Evolutionary conservation across 2,888 invertebrate genomes (phyloP), one percentile per base, ranked within the genome.

Genomic region (Steinernema carpocapsae): DNA sequence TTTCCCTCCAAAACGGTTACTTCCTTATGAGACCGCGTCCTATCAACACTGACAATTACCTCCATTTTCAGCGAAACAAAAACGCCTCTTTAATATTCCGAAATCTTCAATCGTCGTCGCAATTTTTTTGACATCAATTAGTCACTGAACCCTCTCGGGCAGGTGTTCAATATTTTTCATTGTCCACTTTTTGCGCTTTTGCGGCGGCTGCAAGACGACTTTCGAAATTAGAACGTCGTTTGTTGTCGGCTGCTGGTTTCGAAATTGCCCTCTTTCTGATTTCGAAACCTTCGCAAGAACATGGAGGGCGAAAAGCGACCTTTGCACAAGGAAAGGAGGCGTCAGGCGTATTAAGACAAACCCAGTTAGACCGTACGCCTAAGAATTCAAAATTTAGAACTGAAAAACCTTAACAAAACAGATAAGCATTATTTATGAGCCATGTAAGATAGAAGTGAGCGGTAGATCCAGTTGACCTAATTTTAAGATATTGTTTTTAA

Each of bases 41-140:
- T 10, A 43, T 14, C 43, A 43, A 14, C 43, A 10, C 43, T 43
- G 14, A 43, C 14, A 14, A 43, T 14, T 43, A 10, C 43, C 10
- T 43, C 14, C 14, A 10, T 43, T 43, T 14, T 7, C 43, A 14
- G 10, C 7, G 7, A 43, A 43, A 10, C 43, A 7, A 43, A 43
- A 14, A 7, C 14, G 10, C 43, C 43, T 14, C 43, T 43, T 14
- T 43, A 10, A 43, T 10, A 10, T 43, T 14, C 43, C 10, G 14
- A 43, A 43, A 43, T 7, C 43, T 43, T 14, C 10, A 48, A 48
- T n/a, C 48, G 48, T n/a, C n/a, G n/a, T 19, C 19, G n/a, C 17
- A 48, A 48, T n/a, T 48, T 48, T 48, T n/a, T n/a, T 19, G 48
- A 48, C 48, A 48, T 48, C 48, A 48, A 48, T 48, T 48, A 48